A percentile compares a stretch with the other conserved stretches of the same genome.
These are phyloP conservation scores for Cinclus mexicanus DNA, from an alignment of 2,113 vertebrate genomes.

Conservation along the genomic window DNA sequence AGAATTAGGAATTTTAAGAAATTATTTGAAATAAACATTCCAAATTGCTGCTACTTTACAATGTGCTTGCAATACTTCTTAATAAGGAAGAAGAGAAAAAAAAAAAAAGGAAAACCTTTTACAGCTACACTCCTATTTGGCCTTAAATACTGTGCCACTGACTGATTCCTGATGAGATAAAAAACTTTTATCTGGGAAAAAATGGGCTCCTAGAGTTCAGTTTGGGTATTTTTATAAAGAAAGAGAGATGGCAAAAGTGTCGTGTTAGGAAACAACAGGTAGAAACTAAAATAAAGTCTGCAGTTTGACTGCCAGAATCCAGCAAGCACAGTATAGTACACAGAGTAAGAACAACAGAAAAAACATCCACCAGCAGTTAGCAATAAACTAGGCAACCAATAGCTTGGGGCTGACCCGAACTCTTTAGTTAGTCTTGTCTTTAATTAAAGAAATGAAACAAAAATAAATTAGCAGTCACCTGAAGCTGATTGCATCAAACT, in stretches of 20 bases:
- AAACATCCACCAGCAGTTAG: neutral
- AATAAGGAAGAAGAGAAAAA: fast-evolving
- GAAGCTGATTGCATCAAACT: neutral
- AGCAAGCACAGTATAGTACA: neutral
- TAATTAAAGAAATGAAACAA: neutral
- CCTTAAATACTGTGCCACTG: neutral
- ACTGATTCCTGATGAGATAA: neutral
- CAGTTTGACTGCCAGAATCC: neutral
- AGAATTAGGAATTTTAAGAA: neutral
- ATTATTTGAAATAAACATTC: neutral
- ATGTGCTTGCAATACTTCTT: neutral
- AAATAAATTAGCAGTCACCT: neutral
- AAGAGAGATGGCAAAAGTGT: neutral
- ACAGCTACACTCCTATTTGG: neutral
- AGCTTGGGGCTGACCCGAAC: neutral
- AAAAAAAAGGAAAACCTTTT: neutral
- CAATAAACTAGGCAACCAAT: neutral
- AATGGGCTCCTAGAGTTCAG: neutral
- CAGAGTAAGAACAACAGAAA: neutral
- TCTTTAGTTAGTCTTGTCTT: neutral
- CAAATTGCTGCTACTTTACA: neutral
- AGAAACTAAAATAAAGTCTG: neutral
- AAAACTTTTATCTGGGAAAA: neutral
- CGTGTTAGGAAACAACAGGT: neutral
- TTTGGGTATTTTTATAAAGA: neutral